Conservation (phyloP, 2,797 vertebrate species). For the Centropyge bicolor region DNA sequence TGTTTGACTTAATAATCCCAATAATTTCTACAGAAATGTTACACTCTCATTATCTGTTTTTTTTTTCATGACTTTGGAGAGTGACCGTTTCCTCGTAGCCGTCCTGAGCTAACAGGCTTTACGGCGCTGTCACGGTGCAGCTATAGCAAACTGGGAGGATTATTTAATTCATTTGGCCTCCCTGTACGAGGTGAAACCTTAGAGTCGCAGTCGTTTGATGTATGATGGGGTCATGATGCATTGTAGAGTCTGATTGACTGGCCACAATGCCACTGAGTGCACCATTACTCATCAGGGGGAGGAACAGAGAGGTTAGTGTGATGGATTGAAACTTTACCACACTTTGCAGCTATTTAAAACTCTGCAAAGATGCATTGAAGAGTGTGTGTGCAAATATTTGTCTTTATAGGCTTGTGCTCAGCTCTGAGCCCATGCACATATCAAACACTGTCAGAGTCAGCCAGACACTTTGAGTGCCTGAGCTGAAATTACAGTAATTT, state of each 20-base stretch:
- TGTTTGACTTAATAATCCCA: conserved; percentile 45
- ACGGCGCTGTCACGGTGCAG: conserved; percentile 1
- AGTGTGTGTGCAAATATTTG: conserved; percentile 27
- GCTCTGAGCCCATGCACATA: conserved; percentile 4
- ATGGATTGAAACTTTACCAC: conserved; percentile 49
- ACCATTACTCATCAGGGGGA: conserved; percentile 60
- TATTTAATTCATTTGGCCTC: conserved; percentile 15
- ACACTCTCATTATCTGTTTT: conserved; percentile 31
- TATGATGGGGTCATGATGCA: conserved; percentile 37
- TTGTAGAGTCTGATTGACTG: conserved; percentile 36
- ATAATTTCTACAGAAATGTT: conserved; percentile 42
- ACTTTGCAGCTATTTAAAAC: conserved; percentile 27
- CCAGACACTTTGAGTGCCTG: conserved; percentile 34
- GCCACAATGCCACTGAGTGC: conserved; percentile 35
- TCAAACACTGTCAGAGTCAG: conserved; percentile 26
- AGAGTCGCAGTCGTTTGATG: conserved; percentile 33
- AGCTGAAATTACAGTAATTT: conserved; percentile 58
- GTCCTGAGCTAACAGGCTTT: conserved; percentile 39
- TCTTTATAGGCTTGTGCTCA: conserved; percentile 20
- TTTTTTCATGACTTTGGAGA: conserved; percentile 41
- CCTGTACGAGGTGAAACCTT: conserved; percentile 2
- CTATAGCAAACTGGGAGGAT: conserved; percentile 1
- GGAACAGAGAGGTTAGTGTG: conserved; percentile 44
- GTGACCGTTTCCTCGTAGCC: conserved; percentile 25
- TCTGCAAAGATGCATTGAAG: conserved; percentile 11